Conservation (phyloP, 2,888 invertebrate species). For the Lydus trimaculatus region DNA sequence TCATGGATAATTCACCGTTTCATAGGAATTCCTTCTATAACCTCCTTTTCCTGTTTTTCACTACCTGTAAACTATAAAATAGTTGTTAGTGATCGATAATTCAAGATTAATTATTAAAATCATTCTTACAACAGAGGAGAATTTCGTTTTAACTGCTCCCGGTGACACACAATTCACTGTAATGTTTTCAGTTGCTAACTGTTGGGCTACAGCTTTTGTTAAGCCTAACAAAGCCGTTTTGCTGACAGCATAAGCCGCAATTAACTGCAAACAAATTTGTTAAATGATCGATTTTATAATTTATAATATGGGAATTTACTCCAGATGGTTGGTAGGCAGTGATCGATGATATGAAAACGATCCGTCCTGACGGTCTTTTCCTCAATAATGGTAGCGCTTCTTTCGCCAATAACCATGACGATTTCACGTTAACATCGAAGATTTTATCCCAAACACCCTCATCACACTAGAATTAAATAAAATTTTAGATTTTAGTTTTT, state of each 20-base stretch:
- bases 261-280: conserved; percentile 63
- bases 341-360: conserved; percentile 89
- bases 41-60: conserved; percentile 54
- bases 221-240: conserved; percentile 90
- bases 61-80: conserved; percentile 37
- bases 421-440: conserved; percentile 94
- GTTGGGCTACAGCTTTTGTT: conserved; percentile 79
- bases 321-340: conserved; percentile 79
- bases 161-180: conserved; percentile 93
- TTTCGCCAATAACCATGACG: conserved; percentile 85
- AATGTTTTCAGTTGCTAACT: conserved; percentile 80
- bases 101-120: no score
- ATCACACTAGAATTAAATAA: conserved; percentile 66
- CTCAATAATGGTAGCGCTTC: conserved; percentile 84
- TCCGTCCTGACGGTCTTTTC: conserved; percentile 81
- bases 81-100: no score
- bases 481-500: not conserved
- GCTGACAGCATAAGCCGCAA: conserved; percentile 90
- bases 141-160: conserved; percentile 88
- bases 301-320: not conserved
- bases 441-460: conserved; percentile 94
- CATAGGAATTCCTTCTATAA: conserved; percentile 59
- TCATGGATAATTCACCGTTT: conserved; percentile 55
- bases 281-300: not conserved
- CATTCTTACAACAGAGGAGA: conserved; percentile 55